Evolutionary conservation across 2,888 invertebrate species (phyloP).

Genomic region (Agrochola lychnidis): DNA sequence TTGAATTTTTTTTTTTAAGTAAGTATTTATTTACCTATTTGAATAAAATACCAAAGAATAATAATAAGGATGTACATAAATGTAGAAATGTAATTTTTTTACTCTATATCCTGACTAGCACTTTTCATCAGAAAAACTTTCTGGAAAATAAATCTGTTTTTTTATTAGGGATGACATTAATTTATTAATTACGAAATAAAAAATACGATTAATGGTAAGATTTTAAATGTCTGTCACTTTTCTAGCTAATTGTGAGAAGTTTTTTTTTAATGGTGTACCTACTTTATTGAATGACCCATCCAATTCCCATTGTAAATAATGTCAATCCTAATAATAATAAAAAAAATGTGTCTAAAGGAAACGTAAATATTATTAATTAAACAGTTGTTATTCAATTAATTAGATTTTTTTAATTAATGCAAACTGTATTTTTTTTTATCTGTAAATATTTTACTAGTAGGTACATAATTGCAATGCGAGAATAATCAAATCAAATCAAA

Average conservation of each 20-base stretch:
- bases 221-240: neutral
- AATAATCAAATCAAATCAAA: conserved; percentile 1
- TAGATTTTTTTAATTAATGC: neutral
- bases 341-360: neutral
- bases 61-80: conserved; percentile 24
- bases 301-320: conserved; percentile 7
- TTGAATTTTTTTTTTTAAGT: neutral
- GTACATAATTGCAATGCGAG: neutral
- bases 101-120: neutral
- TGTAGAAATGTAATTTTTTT: conserved; percentile 15
- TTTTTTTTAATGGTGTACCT: neutral
- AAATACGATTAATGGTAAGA: conserved; percentile 12
- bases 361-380: neutral
- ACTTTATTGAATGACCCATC: neutral
- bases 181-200: neutral
- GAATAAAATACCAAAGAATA: conserved; percentile 62
- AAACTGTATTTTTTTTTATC: neutral
- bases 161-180: neutral
- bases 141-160: neutral
- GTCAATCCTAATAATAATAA: neutral
- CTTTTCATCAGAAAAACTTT: too few species aligned
- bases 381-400: neutral
- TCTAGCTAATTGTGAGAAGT: neutral
- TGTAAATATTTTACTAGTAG: conserved; percentile 25
- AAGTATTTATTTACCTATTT: conserved; percentile 2